phyloP scores from a whole-genome alignment of 2,797 vertebrate species.

The Silurus aristotelis region DNA sequence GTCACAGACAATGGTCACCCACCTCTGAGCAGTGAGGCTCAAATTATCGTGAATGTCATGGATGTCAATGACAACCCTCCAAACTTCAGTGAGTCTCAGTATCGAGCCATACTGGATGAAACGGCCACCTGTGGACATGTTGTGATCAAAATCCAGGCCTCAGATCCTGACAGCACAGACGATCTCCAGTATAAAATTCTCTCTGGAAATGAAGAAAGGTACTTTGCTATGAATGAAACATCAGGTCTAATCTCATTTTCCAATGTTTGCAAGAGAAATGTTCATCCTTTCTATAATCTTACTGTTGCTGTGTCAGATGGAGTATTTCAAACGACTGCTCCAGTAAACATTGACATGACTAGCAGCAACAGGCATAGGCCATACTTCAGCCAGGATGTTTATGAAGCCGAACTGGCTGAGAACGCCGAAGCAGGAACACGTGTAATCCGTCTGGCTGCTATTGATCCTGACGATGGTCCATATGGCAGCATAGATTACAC shows the following conservation, averaged over 20 bases:
- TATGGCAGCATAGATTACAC: slow-evolving; percentile 93
- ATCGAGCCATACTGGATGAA: slow-evolving; percentile 87
- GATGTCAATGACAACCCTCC: slow-evolving; percentile 96
- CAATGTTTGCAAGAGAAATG: slow-evolving; percentile 87
- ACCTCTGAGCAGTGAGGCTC: slow-evolving; percentile 80
- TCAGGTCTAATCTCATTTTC: slow-evolving; percentile 93
- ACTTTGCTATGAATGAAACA: slow-evolving; percentile 91
- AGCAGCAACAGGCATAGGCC: slow-evolving; percentile 90
- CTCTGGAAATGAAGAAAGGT: slow-evolving; percentile 89
- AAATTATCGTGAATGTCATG: slow-evolving; percentile 81
- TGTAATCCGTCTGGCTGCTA: slow-evolving; percentile 88
- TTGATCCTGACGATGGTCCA: slow-evolving; percentile 89
- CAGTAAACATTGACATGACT: slow-evolving; percentile 92
- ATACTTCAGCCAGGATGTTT: slow-evolving; percentile 85
- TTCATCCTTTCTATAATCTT: slow-evolving; percentile 86
- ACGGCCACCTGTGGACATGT: slow-evolving; percentile 91
- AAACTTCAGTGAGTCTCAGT: slow-evolving; percentile 83
- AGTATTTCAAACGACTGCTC: slow-evolving; percentile 90
- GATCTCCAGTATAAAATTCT: slow-evolving; percentile 90
- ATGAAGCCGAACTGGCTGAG: slow-evolving; percentile 92
- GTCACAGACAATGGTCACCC: slow-evolving; percentile 82
- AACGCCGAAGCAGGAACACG: slow-evolving; percentile 91
- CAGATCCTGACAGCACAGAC: slow-evolving; percentile 84
- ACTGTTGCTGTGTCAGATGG: slow-evolving; percentile 94
- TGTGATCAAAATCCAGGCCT: slow-evolving; percentile 94